Evolutionary conservation across 2,888 invertebrate genomes (phyloP), one percentile per base, ranked within the genome.

Genomic region (Lordiphosa fenestrarum): DNA sequence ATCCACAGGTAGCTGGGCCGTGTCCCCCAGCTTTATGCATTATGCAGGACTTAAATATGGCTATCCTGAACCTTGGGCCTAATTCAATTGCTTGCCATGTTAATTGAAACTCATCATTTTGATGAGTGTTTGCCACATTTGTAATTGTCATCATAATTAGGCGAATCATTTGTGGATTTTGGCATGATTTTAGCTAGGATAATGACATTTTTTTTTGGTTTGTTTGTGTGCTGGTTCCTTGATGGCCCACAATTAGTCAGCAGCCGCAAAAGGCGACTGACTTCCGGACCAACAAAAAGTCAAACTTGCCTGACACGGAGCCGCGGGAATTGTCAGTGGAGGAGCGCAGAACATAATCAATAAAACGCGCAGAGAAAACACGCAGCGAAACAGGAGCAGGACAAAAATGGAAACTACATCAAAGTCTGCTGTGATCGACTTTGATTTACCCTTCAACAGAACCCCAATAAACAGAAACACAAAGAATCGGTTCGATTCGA

Each of bases 301-400:
- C 19, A 6, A 57, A 40, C 52, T 49, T 35, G 53, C 19, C 10
- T 36, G 21, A 35, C 37, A 38, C 6, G 9, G 46, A 59, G 42
- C 44, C 40, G 13, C 37, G 55, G 63, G 66, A 63, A 63, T 53
- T 62, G 62, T 60, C 62, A 54, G 72, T 68, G 75, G 4, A 42
- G 46, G 46, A 47, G 35, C 54, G 53, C 42, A 60, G 54, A 60
- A 66, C 69, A 77, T 62, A 77, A 77, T 77, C 84, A 84, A 84
- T 84, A 77, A 81, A 81, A 70, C 49, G 59, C 59, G 64, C 21
- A 59, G 49, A 40, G 56, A 39, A 55, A 66, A 59, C 77, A 75
- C 73, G 62, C 76, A 70, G 58, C 42, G 47, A 23, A 44, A 53
- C 48, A 52, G 36, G 41, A 49, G 38, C 46, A 51, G 25, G 38